Evolutionary conservation across 1,140 invertebrate genomes (phyloP), one percentile per base, ranked within the genome.

Genomic region (Zaprionus tsacasi): DNA sequence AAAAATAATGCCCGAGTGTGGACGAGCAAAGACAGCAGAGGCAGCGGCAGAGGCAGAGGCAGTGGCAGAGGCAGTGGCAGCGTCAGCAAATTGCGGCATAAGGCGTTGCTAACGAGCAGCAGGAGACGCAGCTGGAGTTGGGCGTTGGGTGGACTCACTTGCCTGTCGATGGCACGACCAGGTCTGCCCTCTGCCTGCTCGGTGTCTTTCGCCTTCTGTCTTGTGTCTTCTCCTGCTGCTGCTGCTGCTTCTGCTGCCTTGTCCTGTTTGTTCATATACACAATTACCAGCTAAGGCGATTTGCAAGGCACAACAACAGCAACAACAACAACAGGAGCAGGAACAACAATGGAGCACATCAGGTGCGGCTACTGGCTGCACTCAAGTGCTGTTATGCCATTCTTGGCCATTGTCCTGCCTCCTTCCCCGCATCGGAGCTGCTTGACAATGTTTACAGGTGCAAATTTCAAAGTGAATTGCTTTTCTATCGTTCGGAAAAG

Each of bases 401-500:
- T 50, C 15, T 61, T 63, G 48, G 35, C 48, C 54, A 64, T 58
- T 38, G 48, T 33, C 45, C 58, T 76, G 78, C 63, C 64, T 59
- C 66, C 63, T 55, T 59, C 45, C 13, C 40, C 48, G 38, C 43
- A 15, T 50, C n/a, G 17, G 7, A 35, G 17, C 38, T 60, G 58
- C 72, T 89, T 88, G 83, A 89, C 85, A 89, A 85, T 88, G 85
- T 88, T 88, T 88, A 89, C 85, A 88, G 85, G 85, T 88, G 85
- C 85, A 88, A 88, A 88, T 88, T 88, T 88, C 85, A 88, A 88
- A 88, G 85, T 88, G 85, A 89, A 88, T 88, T 88, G 85, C 85
- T 88, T 88, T 88, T 88, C 85, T 88, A 88, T 88, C 85, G 85
- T 68, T 88, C 65, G 85, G 85, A 88, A 88, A 88, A 88, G 83